These are phyloP conservation scores for Maniola jurtina DNA, from an alignment of 1,140 invertebrate genomes.

Conservation along the genomic window DNA sequence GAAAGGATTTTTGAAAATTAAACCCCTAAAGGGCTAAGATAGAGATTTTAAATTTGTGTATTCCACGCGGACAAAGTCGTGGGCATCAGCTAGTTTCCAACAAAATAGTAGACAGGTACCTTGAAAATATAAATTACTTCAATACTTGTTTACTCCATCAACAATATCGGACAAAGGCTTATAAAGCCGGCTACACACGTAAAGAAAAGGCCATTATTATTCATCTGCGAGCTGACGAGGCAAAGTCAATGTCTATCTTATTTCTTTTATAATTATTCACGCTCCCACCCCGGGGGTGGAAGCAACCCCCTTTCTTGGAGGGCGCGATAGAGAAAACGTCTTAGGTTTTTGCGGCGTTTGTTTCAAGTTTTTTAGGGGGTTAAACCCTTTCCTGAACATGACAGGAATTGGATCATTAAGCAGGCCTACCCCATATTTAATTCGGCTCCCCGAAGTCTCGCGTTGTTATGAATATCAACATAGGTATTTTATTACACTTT, in stretches of 20 bases:
- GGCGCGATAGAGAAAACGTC: conserved; percentile 61
- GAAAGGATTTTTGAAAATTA: too few relatives aligned
- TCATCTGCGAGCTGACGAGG: conserved; percentile 69
- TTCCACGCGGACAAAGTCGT: too few relatives aligned
- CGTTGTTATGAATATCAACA: conserved; percentile 47
- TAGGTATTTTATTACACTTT: conserved; percentile 11
- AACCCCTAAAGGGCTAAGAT: too few relatives aligned
- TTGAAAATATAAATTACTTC: conserved; percentile 6
- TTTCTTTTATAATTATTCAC: conserved; percentile 79
- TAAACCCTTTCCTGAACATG: conserved; percentile 77
- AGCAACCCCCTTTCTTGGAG: conserved; percentile 31
- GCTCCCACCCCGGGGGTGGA: conserved; percentile 48
- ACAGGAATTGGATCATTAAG: conserved; percentile 78
- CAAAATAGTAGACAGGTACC: background rate
- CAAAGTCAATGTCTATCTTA: conserved; percentile 76
- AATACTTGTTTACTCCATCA: conserved; percentile 12
- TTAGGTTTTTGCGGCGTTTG: conserved; percentile 78
- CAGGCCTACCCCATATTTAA: conserved; percentile 66
- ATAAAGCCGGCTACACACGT: conserved; percentile 55
- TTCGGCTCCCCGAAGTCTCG: conserved; percentile 50
- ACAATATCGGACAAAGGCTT: conserved; percentile 1
- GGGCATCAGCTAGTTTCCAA: too few relatives aligned
- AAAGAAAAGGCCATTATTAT: conserved; percentile 74
- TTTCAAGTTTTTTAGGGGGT: conserved; percentile 78
- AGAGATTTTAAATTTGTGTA: too few relatives aligned